phyloP scores from a whole-genome alignment of 2,797 vertebrate species.

The Nasua narica region DNA sequence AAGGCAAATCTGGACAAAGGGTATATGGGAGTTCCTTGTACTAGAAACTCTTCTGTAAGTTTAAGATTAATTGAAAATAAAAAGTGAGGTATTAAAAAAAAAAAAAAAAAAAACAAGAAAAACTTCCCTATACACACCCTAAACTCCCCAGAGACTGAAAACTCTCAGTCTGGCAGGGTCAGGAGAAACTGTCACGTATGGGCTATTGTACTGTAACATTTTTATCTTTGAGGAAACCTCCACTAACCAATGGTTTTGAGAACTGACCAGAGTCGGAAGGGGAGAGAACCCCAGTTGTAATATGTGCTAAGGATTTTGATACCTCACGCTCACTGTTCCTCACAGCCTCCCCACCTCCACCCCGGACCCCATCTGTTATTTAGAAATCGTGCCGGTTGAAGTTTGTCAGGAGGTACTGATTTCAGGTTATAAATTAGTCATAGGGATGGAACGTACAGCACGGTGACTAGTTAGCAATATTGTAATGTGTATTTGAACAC shows the following conservation, averaged over 20 bases:
- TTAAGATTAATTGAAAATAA: constrained; percentile 32
- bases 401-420: background rate
- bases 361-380: background rate
- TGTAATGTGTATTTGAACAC: background rate
- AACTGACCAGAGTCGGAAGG: background rate
- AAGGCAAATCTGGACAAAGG: background rate
- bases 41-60: constrained; percentile 10
- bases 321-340: background rate
- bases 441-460: background rate
- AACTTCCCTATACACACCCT: background rate
- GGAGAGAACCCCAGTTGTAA: background rate
- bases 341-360: background rate
- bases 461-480: background rate
- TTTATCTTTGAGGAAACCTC: background rate
- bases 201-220: background rate
- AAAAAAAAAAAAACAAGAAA: background rate
- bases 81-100: background rate
- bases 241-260: background rate
- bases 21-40: background rate
- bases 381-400: background rate
- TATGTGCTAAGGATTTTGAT: background rate
- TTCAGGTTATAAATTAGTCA: background rate
- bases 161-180: background rate
- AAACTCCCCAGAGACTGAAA: background rate
- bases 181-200: background rate